Base-by-base conservation (phyloP, 2,888 invertebrate species). In the Imbricaverruca yamaguchii region DNA sequence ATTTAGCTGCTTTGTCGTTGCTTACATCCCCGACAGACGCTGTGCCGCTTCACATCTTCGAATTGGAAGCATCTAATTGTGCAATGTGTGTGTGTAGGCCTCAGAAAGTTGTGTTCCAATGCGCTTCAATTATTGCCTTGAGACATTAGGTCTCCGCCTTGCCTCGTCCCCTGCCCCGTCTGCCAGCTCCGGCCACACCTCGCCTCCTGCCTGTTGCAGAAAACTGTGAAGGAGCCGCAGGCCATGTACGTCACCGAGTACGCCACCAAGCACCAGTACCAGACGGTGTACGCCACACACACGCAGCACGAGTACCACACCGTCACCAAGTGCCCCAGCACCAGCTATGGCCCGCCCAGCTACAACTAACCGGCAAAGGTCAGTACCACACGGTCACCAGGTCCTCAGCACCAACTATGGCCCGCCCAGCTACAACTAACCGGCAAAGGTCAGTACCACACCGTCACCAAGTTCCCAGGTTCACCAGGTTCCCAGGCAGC, bases 241-340 rank as follows among this genome's bases (percentile, higher is more conserved):
- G 61, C 81, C 59, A 82, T 82, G 80, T 82, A 83, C 80, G 83
- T 84, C 39, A 84, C 84, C 8, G 83, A 82, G 53, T 82, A 82
- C n/a, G 83, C 82, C 61, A 84, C 84, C 55, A 82, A 84, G 55
- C 83, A 84, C 69, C 83, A 83, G 21, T 84, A 84, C 83, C 80
- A 80, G 59, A 84, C 84, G 63, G 79, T 84, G 78, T 83, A 83
- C 18, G 79, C 83, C 18, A 83, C 83, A 53, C 82, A 82, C 80
- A 84, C 78, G 23, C 78, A 84, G 39, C 84, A 83, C 4, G 80
- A 80, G 15, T 84, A 84, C 81, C 83, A 82, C 59, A 84, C 84
- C 4, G 83, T 84, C 77, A 79, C 79, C 79, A 79, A 79, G 79
- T 79, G 79, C 25, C 79, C 79, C 15, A 74, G 55, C 53, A 55